Conservation (phyloP, 2,797 vertebrate genomes). For the Rousettus madagascariensis region DNA sequence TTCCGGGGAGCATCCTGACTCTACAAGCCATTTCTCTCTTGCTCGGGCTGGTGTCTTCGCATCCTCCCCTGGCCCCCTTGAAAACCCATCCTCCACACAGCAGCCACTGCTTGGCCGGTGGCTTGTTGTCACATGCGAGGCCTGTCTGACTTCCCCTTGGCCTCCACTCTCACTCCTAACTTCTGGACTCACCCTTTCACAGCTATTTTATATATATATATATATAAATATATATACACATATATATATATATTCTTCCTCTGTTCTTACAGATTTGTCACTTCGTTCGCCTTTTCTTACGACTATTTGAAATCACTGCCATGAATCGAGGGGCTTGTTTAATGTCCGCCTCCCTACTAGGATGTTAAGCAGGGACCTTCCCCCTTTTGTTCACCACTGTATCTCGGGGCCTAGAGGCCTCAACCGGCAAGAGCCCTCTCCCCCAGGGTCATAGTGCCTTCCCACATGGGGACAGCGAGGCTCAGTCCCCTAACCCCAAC, state of each 20-base stretch:
- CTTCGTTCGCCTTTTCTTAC: not conserved
- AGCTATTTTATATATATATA: not conserved
- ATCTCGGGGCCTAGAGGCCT: not conserved
- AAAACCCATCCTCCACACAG: not conserved
- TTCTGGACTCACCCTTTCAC: not conserved
- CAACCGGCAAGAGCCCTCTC: not conserved
- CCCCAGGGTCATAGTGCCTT: not conserved
- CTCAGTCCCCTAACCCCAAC: not conserved
- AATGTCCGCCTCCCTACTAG: no score
- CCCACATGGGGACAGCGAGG: fast-evolving
- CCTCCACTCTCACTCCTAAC: not conserved
- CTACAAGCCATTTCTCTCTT: not conserved
- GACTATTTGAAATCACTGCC: not conserved
- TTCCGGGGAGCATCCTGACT: not conserved
- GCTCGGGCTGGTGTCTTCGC: not conserved
- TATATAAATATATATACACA: no score
- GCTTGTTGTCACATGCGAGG: not conserved
- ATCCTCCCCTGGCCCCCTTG: not conserved
- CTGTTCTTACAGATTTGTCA: not conserved
- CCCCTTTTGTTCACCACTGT: not conserved
- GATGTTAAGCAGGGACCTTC: not conserved
- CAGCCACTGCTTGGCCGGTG: not conserved
- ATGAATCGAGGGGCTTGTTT: not conserved
- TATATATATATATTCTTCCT: no score
- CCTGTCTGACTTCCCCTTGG: not conserved